Base-by-base conservation (phyloP, 30 jellyfish, hydroid and myxozoan genomes). In the Nemopilema nomurai region DNA sequence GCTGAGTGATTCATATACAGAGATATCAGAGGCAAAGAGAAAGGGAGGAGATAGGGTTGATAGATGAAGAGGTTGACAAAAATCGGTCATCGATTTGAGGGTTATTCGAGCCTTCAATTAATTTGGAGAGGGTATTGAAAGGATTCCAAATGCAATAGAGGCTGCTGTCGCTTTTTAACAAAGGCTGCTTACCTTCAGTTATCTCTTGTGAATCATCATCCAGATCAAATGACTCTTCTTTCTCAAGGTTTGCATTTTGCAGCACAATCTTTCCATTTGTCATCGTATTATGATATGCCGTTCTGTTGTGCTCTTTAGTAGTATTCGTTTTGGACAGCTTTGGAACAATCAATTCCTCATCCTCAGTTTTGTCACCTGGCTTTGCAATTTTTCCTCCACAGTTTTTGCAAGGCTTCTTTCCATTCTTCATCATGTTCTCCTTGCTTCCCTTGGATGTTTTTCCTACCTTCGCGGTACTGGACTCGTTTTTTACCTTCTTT, bases 161-260 rank as follows among this genome's bases (percentile, higher is more conserved):
- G n/a, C n/a, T n/a, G n/a, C n/a, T n/a, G n/a, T n/a, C n/a, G n/a
- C n/a, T n/a, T n/a, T n/a, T n/a, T n/a, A n/a, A n/a, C n/a, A n/a
- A n/a, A n/a, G 13, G 57, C 57, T 41, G 8, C 28, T n/a, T 50
- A 80, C 89, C 89, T 80, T 80, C 89, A 32, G 89, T 80, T 49
- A 80, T 80, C 41, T 80, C 89, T 80, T 80, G 89, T 19, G 89
- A 33, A 30, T 80, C 89, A 80, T 80, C 89, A 25, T 80, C 89
- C 81, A 80, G 28, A 33, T 80, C 89, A 23, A 80, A 80, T 1
- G 89, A 80, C 65, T 80, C 89, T 18, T 25, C 51, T 66, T 67
- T 32, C n/a, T 41, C 81, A 1, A 28, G 29, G 28, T 64, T 30
- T 7, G 16, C 72, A 53, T 30, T 49, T 0, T 53, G 26, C 81